A percentile compares a stretch with the other conserved stretches of the same genome.
Evolutionary conservation across 1,140 invertebrate species (phyloP).

Genomic region (Oreohelix idahoensis): DNA sequence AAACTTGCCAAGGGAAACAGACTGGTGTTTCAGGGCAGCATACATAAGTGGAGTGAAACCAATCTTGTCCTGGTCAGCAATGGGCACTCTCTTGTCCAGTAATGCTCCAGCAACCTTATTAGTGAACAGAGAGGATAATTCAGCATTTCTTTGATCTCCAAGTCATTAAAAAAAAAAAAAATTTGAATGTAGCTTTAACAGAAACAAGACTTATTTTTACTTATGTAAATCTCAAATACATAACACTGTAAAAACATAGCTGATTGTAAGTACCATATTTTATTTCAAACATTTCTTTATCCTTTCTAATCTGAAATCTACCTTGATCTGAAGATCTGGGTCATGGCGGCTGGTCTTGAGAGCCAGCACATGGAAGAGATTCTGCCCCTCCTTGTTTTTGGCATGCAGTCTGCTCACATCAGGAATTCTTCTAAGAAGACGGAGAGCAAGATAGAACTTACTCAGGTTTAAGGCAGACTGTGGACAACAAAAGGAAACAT

Average conservation of each 20-base stretch:
- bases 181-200: too few relatives aligned
- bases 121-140: too few relatives aligned
- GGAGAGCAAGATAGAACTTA: slow-evolving; percentile 72
- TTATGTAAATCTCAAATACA: too few relatives aligned
- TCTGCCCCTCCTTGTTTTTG: slow-evolving; percentile 65
- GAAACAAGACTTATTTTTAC: too few relatives aligned
- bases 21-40: slow-evolving; percentile 71
- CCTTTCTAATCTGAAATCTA: slow-evolving; percentile 42
- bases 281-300: too few relatives aligned
- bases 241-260: too few relatives aligned
- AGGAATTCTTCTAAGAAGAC: slow-evolving; percentile 68
- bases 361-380: slow-evolving; percentile 71
- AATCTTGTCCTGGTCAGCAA: slow-evolving; percentile 66
- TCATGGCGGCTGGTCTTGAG: slow-evolving; percentile 52
- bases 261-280: too few relatives aligned
- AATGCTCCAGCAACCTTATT: slow-evolving; percentile 67
- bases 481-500: too few relatives aligned
- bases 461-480: slow-evolving; percentile 72
- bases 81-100: slow-evolving; percentile 63
- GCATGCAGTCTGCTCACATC: slow-evolving; percentile 51
- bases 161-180: too few relatives aligned
- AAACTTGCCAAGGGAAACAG: slow-evolving; percentile 61
- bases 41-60: slow-evolving; percentile 73
- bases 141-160: too few relatives aligned
- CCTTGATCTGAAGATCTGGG: slow-evolving; percentile 67